Evolutionary conservation across 1,140 invertebrate species (phyloP).

Genomic region (Trialeurodes vaporariorum): DNA sequence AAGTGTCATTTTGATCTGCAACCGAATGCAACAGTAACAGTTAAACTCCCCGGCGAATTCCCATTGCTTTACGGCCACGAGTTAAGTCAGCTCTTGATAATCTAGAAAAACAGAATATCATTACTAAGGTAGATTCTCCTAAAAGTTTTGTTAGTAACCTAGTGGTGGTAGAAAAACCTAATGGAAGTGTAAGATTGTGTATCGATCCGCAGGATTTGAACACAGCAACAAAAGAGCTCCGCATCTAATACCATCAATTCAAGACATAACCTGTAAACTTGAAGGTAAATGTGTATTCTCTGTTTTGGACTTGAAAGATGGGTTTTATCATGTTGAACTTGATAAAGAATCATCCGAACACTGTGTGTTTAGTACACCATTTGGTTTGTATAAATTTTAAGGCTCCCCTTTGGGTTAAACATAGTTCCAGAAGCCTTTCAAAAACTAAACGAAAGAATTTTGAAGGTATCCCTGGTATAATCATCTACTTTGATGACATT

Average conservation of each 20-base stretch:
- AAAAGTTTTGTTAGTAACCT: constrained; percentile 31
- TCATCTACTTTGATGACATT: constrained; percentile 24
- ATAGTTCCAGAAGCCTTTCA: constrained; percentile 32
- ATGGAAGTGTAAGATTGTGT: constrained; percentile 31
- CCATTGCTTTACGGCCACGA: constrained; percentile 18
- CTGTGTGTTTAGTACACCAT: constrained; percentile 19
- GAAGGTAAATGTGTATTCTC: constrained; percentile 16
- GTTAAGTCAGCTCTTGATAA: constrained; percentile 23
- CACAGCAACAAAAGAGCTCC: constrained; percentile 10
- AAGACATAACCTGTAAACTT: constrained; percentile 18
- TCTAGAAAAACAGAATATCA: constrained; percentile 18
- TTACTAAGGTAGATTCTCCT: constrained; percentile 16
- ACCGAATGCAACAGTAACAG: constrained; percentile 17
- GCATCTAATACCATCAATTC: constrained; percentile 19
- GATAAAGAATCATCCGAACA: constrained; percentile 15
- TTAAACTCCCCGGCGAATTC: constrained; percentile 21
- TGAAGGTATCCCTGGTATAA: constrained; percentile 28
- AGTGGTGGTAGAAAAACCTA: constrained; percentile 30
- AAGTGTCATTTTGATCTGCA: constrained; percentile 17
- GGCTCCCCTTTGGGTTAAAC: constrained; percentile 31
- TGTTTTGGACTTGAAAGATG: constrained; percentile 21
- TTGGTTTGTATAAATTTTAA: constrained; percentile 28
- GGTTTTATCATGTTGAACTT: constrained; percentile 20
- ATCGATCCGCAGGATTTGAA: constrained; percentile 30
- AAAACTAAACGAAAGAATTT: constrained; percentile 25